Percentiles rank a stretch among this genome's conserved stretches.
Conservation (phyloP, 2,797 vertebrate genomes). For the Salmo trutta region DNA sequence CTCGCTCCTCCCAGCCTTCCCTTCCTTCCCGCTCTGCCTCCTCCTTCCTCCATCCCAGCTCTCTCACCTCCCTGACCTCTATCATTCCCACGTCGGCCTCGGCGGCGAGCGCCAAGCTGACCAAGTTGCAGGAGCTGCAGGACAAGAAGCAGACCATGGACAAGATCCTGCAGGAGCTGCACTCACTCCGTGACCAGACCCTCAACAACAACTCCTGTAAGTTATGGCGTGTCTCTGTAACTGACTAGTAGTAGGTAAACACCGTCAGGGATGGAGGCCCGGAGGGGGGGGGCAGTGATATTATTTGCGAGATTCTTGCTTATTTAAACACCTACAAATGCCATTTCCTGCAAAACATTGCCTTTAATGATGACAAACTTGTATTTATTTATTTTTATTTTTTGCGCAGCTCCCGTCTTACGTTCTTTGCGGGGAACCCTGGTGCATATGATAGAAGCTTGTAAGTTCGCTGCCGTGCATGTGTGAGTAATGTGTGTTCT, state of each 20-base stretch:
- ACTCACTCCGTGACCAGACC: constrained; percentile 92
- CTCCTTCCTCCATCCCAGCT: constrained; percentile 64
- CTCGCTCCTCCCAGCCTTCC: constrained; percentile 76
- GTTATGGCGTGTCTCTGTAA: constrained; percentile 21
- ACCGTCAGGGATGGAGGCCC: too few relatives aligned
- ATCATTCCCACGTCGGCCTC: constrained; percentile 67
- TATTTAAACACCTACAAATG: too few relatives aligned
- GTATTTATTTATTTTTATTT: too few relatives aligned
- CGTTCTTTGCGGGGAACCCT: too few relatives aligned
- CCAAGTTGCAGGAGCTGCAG: constrained; percentile 91
- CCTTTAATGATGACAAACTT: too few relatives aligned
- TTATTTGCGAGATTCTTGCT: too few relatives aligned
- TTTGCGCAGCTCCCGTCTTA: too few relatives aligned
- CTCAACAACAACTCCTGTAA: constrained; percentile 94
- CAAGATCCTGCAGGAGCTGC: constrained; percentile 92
- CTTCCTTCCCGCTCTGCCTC: constrained; percentile 69
- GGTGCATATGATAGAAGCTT: background rate
- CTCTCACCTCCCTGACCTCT: constrained; percentile 69
- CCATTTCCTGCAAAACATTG: too few relatives aligned
- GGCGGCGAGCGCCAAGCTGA: constrained; percentile 84
- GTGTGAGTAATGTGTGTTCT: constrained; percentile 11
- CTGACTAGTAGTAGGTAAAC: too few relatives aligned
- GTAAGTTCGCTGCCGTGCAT: constrained; percentile 23
- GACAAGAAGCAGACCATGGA: constrained; percentile 99
- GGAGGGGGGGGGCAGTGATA: too few relatives aligned